Evolutionary conservation across 2,797 vertebrate genomes (phyloP).

Genomic region (Neosilurus mollespiculum): DNA sequence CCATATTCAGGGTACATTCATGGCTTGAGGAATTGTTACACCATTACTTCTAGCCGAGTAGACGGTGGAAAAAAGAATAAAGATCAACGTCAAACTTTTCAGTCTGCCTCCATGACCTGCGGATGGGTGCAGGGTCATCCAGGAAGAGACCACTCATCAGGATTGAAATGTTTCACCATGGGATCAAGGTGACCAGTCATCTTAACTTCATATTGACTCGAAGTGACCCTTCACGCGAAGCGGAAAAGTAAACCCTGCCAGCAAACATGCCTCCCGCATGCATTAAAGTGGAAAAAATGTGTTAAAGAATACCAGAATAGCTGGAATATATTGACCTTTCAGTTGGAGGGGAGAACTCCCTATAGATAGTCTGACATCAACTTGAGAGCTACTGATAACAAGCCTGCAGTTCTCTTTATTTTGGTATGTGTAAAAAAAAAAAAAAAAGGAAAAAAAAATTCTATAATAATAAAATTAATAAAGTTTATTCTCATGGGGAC

Average conservation of each 20-base stretch:
- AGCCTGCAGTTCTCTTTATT: not conserved
- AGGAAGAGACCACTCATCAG: too few relatives aligned
- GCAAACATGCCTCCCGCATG: not conserved
- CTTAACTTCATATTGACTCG: not conserved
- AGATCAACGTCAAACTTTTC: not conserved
- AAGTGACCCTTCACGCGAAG: not conserved
- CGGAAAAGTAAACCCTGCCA: not conserved
- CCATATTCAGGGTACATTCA: not conserved
- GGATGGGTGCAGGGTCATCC: not conserved
- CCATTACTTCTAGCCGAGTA: not conserved
- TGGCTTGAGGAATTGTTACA: not conserved
- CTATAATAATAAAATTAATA: too few relatives aligned
- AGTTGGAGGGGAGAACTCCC: not conserved
- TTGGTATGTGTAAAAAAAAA: not conserved
- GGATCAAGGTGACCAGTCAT: not conserved
- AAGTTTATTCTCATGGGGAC: too few relatives aligned
- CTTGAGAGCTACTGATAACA: not conserved
- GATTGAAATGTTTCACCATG: too few relatives aligned
- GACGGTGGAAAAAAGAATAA: not conserved
- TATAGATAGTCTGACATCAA: not conserved
- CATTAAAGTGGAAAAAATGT: not conserved
- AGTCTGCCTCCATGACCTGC: not conserved
- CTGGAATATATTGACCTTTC: not conserved
- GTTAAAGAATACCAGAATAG: not conserved
- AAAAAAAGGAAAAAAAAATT: too few relatives aligned